phyloP scores from a whole-genome alignment of 2,888 invertebrate genomes.

The Argyra leucocephala region DNA sequence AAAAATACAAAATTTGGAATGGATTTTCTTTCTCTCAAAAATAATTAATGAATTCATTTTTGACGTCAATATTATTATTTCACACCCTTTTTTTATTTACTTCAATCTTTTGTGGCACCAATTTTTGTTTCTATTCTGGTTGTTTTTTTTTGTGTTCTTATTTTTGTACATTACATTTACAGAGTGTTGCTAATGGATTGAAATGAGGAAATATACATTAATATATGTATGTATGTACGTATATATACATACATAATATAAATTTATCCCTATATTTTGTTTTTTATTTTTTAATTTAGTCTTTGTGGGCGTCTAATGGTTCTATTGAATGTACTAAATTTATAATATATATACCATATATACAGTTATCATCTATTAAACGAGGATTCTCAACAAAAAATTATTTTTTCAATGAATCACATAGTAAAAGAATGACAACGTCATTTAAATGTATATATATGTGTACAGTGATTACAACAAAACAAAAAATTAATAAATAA shows the following conservation, averaged over 20 bases:
- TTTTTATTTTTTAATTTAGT: neutral
- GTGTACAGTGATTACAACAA: too few relatives aligned
- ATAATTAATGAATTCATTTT: constrained; percentile 5
- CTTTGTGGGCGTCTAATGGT: constrained; percentile 3
- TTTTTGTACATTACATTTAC: neutral
- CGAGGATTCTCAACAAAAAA: too few relatives aligned
- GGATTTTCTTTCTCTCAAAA: neutral
- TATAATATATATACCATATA: too few relatives aligned
- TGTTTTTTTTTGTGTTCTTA: too few relatives aligned
- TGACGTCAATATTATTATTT: constrained; percentile 1
- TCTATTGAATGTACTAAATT: neutral
- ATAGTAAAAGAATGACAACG: neutral
- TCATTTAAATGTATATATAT: neutral
- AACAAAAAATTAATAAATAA: too few relatives aligned
- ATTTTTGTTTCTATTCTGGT: neutral
- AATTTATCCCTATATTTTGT: neutral
- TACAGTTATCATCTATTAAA: too few relatives aligned
- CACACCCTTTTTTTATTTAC: neutral
- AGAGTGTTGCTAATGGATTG: neutral
- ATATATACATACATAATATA: neutral
- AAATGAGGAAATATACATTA: neutral
- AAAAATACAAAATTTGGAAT: too few relatives aligned
- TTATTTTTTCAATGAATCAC: constrained; percentile 2
- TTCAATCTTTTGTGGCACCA: neutral
- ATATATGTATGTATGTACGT: too few relatives aligned